Percentiles rank a stretch among this genome's conserved stretches.
These are phyloP conservation scores for Galbula dea DNA, from an alignment of 2,113 vertebrate species.

Conservation along the genomic window DNA sequence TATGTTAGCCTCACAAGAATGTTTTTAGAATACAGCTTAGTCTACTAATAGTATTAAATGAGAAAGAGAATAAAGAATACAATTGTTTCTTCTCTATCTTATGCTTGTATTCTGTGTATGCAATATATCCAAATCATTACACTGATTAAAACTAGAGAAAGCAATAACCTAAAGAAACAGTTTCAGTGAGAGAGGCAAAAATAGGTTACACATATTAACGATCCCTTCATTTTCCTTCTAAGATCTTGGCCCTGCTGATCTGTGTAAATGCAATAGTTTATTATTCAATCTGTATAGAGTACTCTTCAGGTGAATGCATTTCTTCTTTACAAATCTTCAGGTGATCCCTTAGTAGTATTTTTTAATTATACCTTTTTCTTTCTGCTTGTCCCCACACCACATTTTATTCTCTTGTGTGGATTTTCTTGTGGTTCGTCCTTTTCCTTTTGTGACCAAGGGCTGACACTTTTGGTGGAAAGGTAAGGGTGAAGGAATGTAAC, in stretches of 20 bases:
- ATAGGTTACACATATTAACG: background rate
- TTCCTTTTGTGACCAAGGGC: background rate
- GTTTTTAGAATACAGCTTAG: background rate
- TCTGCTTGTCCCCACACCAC: accelerated
- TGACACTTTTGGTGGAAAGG: background rate
- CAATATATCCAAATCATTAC: background rate
- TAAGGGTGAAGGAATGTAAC: background rate
- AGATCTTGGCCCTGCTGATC: background rate
- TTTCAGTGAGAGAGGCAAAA: background rate
- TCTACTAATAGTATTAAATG: background rate
- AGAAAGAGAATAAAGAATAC: background rate
- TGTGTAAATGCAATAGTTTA: background rate
- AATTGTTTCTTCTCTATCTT: background rate
- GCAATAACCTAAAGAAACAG: background rate
- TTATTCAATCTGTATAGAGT: background rate
- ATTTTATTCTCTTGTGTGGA: background rate
- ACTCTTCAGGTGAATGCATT: background rate
- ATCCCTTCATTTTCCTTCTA: background rate
- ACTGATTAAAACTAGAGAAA: background rate
- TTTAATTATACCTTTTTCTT: background rate
- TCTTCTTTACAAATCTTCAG: background rate
- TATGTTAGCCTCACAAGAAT: background rate
- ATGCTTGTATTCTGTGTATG: background rate
- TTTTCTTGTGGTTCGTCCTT: background rate
- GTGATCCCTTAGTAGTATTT: background rate